Conservation (phyloP, 2,113 vertebrate species). For the Corvus moneduloides region DNA sequence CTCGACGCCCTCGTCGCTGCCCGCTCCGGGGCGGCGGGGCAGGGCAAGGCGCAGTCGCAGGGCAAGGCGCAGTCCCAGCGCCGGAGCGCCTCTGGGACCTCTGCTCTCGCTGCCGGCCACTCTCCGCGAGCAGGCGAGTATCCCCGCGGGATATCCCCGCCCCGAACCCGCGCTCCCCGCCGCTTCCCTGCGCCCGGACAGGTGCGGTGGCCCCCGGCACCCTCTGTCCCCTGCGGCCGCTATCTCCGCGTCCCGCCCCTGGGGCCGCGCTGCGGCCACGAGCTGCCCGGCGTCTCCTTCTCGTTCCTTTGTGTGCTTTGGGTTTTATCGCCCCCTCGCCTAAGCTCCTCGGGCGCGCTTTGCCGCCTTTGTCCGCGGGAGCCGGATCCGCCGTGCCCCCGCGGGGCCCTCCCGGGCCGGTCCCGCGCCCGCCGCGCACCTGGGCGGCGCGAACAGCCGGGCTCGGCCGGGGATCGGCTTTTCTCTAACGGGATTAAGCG, state of each 20-base stretch:
- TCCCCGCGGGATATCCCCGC: no score
- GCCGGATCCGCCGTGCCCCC: neutral
- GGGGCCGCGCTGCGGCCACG: neutral
- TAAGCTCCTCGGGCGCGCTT: no score
- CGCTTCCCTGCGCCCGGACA: neutral
- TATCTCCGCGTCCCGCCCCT: neutral
- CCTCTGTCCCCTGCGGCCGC: no score
- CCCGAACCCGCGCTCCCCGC: neutral
- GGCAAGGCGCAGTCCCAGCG: neutral
- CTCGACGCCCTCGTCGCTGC: neutral
- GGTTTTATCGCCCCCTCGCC: neutral
- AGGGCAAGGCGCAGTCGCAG: neutral
- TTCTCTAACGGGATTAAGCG: slow-evolving; percentile 36
- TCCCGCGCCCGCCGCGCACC: neutral
- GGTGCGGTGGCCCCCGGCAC: neutral
- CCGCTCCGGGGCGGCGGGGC: neutral
- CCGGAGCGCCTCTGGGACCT: neutral
- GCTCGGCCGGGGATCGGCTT: neutral
- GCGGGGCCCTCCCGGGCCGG: neutral
- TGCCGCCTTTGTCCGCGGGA: neutral
- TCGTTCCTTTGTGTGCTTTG: neutral
- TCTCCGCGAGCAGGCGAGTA: neutral
- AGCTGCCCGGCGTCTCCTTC: neutral
- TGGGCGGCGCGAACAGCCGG: neutral
- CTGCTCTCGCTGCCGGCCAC: neutral